Base-by-base conservation (phyloP, 2,888 invertebrate species). In the Neelides folsomi region DNA sequence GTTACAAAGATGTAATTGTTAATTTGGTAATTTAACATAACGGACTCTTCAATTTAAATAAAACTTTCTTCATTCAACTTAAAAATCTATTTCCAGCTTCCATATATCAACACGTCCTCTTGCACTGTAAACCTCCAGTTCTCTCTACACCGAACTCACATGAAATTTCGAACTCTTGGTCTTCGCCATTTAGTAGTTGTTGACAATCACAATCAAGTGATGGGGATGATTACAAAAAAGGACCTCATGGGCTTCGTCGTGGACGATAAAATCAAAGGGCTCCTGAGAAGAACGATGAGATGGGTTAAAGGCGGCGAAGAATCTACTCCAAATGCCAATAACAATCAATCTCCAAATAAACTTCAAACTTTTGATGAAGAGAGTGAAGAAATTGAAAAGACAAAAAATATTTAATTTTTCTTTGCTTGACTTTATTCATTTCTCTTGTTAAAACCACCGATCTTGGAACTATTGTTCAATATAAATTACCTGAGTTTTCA, bases 181-280 rank as follows among this genome's bases (percentile, higher is more conserved):
- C 63, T 71, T n/a, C 68, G 72, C 9, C 72, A 72, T 56, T 59
- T 72, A 52, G 66, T 68, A 2, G 68, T 72, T 2, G 67, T 68
- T 3, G 67, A 71, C 54, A 63, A 60, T 12, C 57, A 58, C 6
- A 71, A 71, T 51, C 65, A 66, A 52, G 69, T 71, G 1, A 62
- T 66, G 10, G 72, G 72, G n/a, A 68, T 72, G 13, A 67, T 72
- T 12, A 72, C 72, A 0, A 59, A 71, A n/a, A 72, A 72, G 53
- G 72, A 72, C 62, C 60, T 72, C 36, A 71, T 72, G 70, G 71
- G 71, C 1, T 71, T 68, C 60, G 66, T 61, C 43, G 65, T 72
- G 46, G 70, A 70, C 55, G 68, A 69, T 52, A 68, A 65, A 52
- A 60, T 71, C 13, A 58, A 54, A 47, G 20, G 41, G 4, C 44